Evolutionary conservation across 2,888 invertebrate genomes (phyloP).

Genomic region (Chymomyza fuscimana): DNA sequence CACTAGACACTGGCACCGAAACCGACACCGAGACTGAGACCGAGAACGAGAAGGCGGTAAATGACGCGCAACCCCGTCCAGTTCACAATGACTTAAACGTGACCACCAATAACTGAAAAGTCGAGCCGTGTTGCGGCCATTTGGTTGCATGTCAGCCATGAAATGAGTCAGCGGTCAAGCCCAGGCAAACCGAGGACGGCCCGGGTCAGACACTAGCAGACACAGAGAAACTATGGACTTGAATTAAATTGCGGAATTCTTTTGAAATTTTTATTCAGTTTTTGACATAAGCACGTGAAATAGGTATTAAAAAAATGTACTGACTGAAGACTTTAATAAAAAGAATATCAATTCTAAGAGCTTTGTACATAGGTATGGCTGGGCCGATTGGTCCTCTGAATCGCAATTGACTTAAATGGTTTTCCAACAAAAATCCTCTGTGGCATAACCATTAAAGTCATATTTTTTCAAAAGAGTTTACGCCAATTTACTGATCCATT

Average conservation of each 20-base stretch:
- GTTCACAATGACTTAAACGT: neutral
- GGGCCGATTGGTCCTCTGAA: no score
- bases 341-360: no score
- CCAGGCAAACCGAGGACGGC: conserved; percentile 4
- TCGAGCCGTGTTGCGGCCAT: conserved; percentile 10
- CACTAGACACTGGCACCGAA: conserved; percentile 34
- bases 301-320: no score
- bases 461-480: no score
- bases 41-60: conserved; percentile 23
- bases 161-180: conserved; percentile 47
- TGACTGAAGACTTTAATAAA: no score
- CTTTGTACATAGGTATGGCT: no score
- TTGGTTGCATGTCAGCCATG: neutral
- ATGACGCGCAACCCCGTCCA: neutral
- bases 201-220: neutral
- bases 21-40: neutral
- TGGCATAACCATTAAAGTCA: no score
- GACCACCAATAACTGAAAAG: neutral
- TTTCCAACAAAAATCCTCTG: no score
- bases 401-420: no score
- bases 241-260: neutral
- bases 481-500: no score
- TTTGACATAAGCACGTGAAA: no score
- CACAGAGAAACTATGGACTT: neutral
- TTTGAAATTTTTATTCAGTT: neutral